Percentiles rank a stretch among this genome's conserved stretches.
Conservation (phyloP, 1,140 invertebrate species). For the Heliothis subflexa region DNA sequence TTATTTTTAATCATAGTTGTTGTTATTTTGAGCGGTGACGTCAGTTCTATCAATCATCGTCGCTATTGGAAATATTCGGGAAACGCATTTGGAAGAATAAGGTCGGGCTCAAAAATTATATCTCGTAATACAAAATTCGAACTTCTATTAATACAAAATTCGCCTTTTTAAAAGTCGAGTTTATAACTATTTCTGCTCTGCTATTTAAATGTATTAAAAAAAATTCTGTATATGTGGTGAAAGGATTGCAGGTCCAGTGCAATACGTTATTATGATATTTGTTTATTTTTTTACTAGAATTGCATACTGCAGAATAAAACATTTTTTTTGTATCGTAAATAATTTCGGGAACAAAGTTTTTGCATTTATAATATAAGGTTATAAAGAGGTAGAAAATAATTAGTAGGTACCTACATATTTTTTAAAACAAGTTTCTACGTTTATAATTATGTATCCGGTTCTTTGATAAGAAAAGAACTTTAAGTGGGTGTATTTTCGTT, state of each 20-base stretch:
- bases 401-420: not conserved
- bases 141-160: conserved; percentile 6
- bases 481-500: conserved; percentile 13
- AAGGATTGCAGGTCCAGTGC: too few species aligned
- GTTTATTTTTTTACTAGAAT: too few species aligned
- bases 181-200: too few species aligned
- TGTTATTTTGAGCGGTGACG: conserved; percentile 32
- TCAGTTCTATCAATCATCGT: conserved; percentile 26
- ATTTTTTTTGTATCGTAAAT: not conserved
- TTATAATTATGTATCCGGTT: not conserved
- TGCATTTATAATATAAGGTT: too few species aligned
- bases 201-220: too few species aligned
- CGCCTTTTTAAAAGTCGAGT: too few species aligned
- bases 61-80: conserved; percentile 10
- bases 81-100: conserved; percentile 31
- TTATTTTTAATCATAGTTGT: conserved; percentile 40
- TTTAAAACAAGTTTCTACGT: not conserved
- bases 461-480: conserved; percentile 4
- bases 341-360: too few species aligned
- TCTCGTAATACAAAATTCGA: conserved; percentile 8
- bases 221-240: too few species aligned
- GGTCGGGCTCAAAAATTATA: conserved; percentile 17
- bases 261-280: too few species aligned
- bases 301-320: not conserved
- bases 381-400: not conserved